Base-by-base conservation (phyloP, 2,113 vertebrate species). In the Pseudopodoces humilis region DNA sequence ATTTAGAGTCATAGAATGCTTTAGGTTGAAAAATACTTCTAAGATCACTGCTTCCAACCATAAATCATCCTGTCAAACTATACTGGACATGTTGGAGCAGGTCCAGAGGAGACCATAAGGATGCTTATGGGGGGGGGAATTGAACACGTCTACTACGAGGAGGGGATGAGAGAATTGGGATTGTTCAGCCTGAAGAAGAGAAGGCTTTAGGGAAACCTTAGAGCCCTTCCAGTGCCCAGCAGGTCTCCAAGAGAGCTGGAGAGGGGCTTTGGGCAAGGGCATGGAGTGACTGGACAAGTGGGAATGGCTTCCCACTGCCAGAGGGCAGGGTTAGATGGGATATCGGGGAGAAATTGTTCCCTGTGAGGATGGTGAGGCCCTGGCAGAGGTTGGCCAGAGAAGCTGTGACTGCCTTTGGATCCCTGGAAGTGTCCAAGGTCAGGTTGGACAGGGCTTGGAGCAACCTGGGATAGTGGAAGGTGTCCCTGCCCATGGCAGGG, bases 381-480 rank as follows among this genome's bases (percentile, higher is more conserved):
- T 68, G 46, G n/a, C 4, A 62, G 1, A 47, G 16, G 6, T 0
- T 76, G 2, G 11, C n/a, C 47, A 75, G 30, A 53, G 47, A 15
- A 55, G 9, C 11, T 62, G 62, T 82, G 30, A 11, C 30, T 68
- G 16, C 16, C 9, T 1, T 17, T 33, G 41, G 9, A n/a, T 82
- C 20, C 47, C 25, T 47, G 41, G 21, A 13, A 47, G 0, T 35
- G 4, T 47, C 30, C 78, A 31, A 6, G 17, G 2, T 21, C 21
- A 27, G 30, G 4, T 5, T 47, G 30, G 24, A 53, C 0, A 0
- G 11, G 11, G 18, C 31, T 47, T 60, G 47, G n/a, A 71, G 17
- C 41, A 88, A 0, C 9, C 13, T 56, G 25, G 16, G 7, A 3
- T 19, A 15, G 4, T 23, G 17, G 35, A 13, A 31, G 17, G 3